Conservation (phyloP, 2,888 invertebrate species). For the Sarcophaga variegata region DNA sequence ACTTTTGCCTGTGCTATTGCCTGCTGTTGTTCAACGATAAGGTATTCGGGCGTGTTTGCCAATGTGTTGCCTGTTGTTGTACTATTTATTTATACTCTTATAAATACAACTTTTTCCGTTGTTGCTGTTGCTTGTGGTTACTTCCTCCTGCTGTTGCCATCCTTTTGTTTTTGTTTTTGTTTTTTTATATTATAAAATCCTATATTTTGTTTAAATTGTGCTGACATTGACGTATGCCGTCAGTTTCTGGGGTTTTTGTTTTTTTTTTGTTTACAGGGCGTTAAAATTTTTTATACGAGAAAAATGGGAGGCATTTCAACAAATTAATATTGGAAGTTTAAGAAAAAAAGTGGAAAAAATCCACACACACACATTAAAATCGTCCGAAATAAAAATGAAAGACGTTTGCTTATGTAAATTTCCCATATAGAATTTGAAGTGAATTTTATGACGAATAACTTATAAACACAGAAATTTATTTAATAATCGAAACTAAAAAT, state of each 20-base stretch:
- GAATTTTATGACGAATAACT: not conserved
- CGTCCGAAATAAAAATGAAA: not conserved
- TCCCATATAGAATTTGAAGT: not conserved
- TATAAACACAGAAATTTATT: not conserved
- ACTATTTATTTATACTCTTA: conserved; percentile 28
- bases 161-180: not conserved
- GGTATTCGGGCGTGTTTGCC: conserved; percentile 52
- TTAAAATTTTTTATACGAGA: conserved; percentile 54
- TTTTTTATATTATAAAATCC: conserved; percentile 41
- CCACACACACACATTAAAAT: too few relatives aligned
- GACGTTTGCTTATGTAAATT: conserved; percentile 35
- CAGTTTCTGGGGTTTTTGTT: conserved; percentile 1
- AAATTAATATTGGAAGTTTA: conserved; percentile 54
- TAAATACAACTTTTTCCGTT: conserved; percentile 20
- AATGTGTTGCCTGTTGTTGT: conserved; percentile 8
- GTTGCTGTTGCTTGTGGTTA: conserved; percentile 62
- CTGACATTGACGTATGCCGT: conserved; percentile 68
- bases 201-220: conserved; percentile 60
- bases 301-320: conserved; percentile 56
- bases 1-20: conserved; percentile 17
- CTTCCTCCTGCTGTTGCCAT: conserved; percentile 54
- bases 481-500: too few relatives aligned
- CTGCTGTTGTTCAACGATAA: conserved; percentile 51
- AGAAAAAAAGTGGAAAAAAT: not conserved
- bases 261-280: conserved; percentile 55